Evolutionary conservation across 2,797 vertebrate genomes (phyloP).

Genomic region (Malurus leucopterus): DNA sequence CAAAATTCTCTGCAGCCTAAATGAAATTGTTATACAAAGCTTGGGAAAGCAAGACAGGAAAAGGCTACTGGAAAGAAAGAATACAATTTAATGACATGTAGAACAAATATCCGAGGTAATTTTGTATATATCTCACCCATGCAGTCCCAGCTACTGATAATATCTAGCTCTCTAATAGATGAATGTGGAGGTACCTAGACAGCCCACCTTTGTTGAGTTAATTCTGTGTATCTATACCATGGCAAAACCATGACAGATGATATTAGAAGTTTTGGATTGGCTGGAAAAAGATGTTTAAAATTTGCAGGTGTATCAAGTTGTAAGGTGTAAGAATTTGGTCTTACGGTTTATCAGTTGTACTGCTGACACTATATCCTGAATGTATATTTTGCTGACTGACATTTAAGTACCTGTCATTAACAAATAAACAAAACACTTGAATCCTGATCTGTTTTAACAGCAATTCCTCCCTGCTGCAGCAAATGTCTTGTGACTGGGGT

Average conservation of each 20-base stretch:
- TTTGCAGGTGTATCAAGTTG: neutral
- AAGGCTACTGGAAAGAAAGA: neutral
- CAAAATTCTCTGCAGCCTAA: neutral
- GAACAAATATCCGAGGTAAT: neutral
- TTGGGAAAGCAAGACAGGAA: neutral
- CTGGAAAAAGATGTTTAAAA: neutral
- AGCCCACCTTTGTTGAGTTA: neutral
- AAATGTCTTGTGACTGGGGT: neutral
- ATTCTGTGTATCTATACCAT: accelerated
- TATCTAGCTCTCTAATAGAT: neutral
- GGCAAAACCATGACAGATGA: too few species aligned
- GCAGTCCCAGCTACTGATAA: neutral
- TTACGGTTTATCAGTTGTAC: neutral
- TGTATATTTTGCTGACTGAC: neutral
- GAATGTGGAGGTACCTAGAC: neutral
- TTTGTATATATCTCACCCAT: neutral
- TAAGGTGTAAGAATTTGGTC: neutral
- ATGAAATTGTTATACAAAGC: neutral
- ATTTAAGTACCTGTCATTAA: neutral
- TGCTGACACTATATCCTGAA: neutral
- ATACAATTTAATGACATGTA: neutral
- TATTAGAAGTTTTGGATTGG: neutral
- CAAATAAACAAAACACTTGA: neutral
- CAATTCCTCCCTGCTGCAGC: neutral
- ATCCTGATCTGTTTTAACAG: neutral